Evolutionary conservation across 2,113 vertebrate species (phyloP).

Genomic region (Callionymus lyra): DNA sequence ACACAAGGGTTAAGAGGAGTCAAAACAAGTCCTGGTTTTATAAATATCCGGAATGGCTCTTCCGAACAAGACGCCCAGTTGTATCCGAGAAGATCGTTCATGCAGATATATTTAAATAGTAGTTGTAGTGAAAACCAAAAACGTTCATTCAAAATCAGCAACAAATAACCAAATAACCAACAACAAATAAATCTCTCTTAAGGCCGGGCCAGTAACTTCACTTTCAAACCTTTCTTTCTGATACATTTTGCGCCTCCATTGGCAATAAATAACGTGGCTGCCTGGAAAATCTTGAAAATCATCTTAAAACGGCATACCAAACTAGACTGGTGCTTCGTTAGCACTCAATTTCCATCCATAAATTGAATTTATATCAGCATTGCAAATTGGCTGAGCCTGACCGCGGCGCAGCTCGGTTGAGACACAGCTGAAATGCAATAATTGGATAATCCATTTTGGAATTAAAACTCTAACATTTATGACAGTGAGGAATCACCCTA

Average conservation of each 20-base stretch:
- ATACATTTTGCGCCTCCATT: not conserved
- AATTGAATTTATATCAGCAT: constrained; percentile 24
- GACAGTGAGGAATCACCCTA: constrained; percentile 5
- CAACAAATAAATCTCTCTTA: too few relatives aligned
- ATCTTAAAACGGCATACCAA: constrained; percentile 1
- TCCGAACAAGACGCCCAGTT: too few relatives aligned
- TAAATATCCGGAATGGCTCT: too few relatives aligned
- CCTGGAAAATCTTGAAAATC: not conserved
- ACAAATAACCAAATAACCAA: too few relatives aligned
- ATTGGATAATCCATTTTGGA: constrained; percentile 33
- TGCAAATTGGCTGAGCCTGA: constrained; percentile 17
- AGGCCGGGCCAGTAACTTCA: too few relatives aligned
- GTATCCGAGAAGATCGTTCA: too few relatives aligned
- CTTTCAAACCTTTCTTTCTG: too few relatives aligned
- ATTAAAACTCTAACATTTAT: constrained; percentile 6
- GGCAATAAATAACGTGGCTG: not conserved
- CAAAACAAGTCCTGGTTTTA: too few relatives aligned
- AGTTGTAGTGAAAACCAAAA: too few relatives aligned
- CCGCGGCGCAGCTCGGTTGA: constrained; percentile 4
- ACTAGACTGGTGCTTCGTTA: constrained; percentile 10
- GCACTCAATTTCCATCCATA: constrained; percentile 20
- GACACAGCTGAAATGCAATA: constrained; percentile 17
- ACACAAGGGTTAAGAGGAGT: too few relatives aligned
- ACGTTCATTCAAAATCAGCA: too few relatives aligned
- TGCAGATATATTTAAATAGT: too few relatives aligned